A percentile compares a stretch with the other conserved stretches of the same genome.
Conservation (phyloP, 2,113 vertebrate species). For the Eubucco bourcierii region DNA sequence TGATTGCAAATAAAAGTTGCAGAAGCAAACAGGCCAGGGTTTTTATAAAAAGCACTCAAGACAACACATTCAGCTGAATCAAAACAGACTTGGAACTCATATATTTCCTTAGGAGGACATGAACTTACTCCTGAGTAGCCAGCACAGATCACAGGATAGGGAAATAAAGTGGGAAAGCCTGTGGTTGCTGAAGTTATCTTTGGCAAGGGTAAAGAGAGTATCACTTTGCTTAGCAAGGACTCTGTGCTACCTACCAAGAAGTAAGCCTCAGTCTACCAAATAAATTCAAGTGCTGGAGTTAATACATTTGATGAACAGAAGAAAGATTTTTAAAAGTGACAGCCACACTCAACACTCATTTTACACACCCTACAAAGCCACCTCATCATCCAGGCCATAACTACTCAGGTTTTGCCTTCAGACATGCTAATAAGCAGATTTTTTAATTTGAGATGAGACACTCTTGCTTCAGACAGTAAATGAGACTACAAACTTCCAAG, state of each 20-base stretch:
- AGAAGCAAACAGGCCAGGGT: not conserved
- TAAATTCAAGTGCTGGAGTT: not conserved
- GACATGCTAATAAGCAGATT: not conserved
- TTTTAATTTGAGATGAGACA: not conserved
- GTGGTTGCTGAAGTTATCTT: not conserved
- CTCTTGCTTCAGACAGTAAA: not conserved
- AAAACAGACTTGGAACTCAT: not conserved
- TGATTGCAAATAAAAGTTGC: not conserved
- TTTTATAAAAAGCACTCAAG: not conserved
- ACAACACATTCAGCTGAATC: not conserved
- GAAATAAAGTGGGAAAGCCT: not conserved
- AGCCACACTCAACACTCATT: not conserved
- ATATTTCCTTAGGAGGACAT: not conserved
- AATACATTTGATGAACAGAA: not conserved
- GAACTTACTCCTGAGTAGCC: not conserved
- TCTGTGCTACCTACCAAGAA: not conserved
- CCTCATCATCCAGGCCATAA: not conserved
- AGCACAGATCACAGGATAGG: not conserved
- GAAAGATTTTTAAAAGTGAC: not conserved
- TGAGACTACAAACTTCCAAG: not conserved
- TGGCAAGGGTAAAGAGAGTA: not conserved
- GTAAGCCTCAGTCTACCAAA: not conserved
- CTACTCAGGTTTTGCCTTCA: not conserved
- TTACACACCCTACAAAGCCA: not conserved
- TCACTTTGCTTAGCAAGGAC: not conserved